These are phyloP conservation scores for Pollachius pollachius DNA, from an alignment of 2,113 vertebrate genomes.

Conservation along the genomic window DNA sequence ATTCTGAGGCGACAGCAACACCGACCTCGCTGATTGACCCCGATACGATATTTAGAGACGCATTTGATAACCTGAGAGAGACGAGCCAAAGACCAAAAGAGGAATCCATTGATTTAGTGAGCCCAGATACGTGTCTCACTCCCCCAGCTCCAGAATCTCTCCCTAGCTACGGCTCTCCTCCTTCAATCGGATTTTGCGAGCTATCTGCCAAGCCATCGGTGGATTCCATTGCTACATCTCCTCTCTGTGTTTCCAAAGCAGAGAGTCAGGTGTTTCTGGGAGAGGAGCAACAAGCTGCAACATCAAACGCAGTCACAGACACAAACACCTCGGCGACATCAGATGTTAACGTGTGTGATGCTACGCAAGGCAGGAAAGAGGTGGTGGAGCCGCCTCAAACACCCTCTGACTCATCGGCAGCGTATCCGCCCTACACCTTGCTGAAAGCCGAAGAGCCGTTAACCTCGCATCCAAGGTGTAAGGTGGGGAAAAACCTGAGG, in stretches of 20 bases:
- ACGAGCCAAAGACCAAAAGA: conserved; percentile 25
- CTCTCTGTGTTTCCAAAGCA: conserved; percentile 5
- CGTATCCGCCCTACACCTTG: conserved; percentile 15
- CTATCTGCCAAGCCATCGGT: conserved; percentile 25
- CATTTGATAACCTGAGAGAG: background rate
- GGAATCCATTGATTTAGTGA: conserved; percentile 27
- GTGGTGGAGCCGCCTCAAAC: conserved; percentile 16
- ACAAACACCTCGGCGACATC: conserved; percentile 10
- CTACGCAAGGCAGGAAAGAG: conserved; percentile 24
- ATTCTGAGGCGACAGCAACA: too few relatives aligned
- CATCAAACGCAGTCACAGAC: conserved; percentile 25
- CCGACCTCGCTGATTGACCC: background rate
- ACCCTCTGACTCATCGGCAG: conserved; percentile 30
- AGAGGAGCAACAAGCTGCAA: conserved; percentile 22
- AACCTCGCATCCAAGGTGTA: conserved; percentile 17
- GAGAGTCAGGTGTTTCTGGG: conserved; percentile 23
- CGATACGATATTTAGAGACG: background rate
- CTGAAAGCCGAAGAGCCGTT: conserved; percentile 18
- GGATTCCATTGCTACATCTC: conserved; percentile 19
- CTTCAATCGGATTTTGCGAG: conserved; percentile 19
- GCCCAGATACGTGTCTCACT: conserved; percentile 9
- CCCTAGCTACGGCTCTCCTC: conserved; percentile 14
- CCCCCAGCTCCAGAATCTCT: conserved; percentile 13
- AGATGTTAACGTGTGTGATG: conserved; percentile 1
- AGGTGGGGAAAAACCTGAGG: conserved; percentile 38